phyloP scores from a whole-genome alignment of 2,797 vertebrate genomes.

The Brachyrhaphis roseni region DNA sequence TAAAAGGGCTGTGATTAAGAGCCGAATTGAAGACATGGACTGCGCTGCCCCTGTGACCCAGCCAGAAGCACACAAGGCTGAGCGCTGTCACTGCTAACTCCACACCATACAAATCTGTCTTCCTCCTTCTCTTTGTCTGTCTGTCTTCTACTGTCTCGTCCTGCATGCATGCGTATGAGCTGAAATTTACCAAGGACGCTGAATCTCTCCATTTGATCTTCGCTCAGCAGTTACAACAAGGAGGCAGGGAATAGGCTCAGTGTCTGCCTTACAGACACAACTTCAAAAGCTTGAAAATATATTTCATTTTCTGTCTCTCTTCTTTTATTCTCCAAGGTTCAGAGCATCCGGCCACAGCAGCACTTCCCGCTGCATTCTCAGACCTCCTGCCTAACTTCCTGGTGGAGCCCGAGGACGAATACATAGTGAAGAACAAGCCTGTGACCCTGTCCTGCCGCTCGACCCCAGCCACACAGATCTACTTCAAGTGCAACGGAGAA shows the following conservation, averaged over 20 bases:
- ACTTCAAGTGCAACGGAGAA: constrained; percentile 99
- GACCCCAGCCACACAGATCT: constrained; percentile 95
- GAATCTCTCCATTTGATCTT: constrained; percentile 36
- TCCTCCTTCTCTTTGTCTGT: constrained; percentile 35
- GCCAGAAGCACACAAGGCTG: constrained; percentile 70
- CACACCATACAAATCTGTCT: constrained; percentile 26
- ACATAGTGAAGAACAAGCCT: constrained; percentile 98
- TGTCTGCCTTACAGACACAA: constrained; percentile 38
- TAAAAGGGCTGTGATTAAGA: constrained; percentile 83
- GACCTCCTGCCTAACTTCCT: constrained; percentile 96
- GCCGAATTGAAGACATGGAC: constrained; percentile 67
- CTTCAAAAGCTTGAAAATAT: constrained; percentile 35
- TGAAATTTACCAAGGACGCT: constrained; percentile 37
- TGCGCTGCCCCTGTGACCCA: constrained; percentile 41
- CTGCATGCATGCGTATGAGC: constrained; percentile 31
- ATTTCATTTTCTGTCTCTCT: constrained; percentile 15
- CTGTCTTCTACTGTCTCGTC: constrained; percentile 30
- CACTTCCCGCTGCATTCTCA: constrained; percentile 85
- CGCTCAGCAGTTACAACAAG: constrained; percentile 17
- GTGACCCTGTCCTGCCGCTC: constrained; percentile 95
- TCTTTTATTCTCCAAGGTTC: constrained; percentile 78
- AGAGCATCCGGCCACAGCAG: constrained; percentile 89
- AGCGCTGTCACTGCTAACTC: constrained; percentile 50
- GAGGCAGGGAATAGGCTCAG: constrained; percentile 9
- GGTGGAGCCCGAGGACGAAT: constrained; percentile 94